A percentile compares a stretch with the other conserved stretches of the same genome.
Conservation (phyloP, 1,140 invertebrate genomes). For the Drosophila quadrilineata region DNA sequence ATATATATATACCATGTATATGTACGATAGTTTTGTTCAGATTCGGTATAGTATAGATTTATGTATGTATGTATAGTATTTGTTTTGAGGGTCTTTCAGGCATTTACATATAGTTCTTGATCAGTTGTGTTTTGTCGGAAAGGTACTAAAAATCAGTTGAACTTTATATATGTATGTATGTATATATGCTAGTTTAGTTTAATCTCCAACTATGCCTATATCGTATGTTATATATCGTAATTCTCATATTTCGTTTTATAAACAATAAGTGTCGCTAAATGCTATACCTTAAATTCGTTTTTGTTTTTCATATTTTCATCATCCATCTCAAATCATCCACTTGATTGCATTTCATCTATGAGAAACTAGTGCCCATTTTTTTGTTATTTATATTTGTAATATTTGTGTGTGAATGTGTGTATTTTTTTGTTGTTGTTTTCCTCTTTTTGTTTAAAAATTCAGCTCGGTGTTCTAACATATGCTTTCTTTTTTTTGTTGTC, state of each 20-base stretch:
- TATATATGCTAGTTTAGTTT: slow-evolving; percentile 60
- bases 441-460: slow-evolving; percentile 57
- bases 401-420: no score
- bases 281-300: slow-evolving; percentile 76
- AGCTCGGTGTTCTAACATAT: slow-evolving; percentile 56
- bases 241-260: slow-evolving; percentile 59
- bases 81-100: slow-evolving; percentile 48
- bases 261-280: slow-evolving; percentile 73
- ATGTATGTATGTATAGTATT: slow-evolving; percentile 12
- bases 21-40: slow-evolving; percentile 22
- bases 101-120: slow-evolving; percentile 53
- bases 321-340: slow-evolving; percentile 10
- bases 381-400: background rate
- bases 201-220: slow-evolving; percentile 17
- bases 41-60: slow-evolving; percentile 38
- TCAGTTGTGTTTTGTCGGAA: slow-evolving; percentile 43
- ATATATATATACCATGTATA: no score
- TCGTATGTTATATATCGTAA: slow-evolving; percentile 27
- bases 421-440: no score
- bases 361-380: slow-evolving; percentile 34
- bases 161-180: no score
- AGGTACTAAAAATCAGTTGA: slow-evolving; percentile 78
- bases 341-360: slow-evolving; percentile 44
- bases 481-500: slow-evolving; percentile 30
- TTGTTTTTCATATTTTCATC: slow-evolving; percentile 45